Conservation (phyloP, 2,888 invertebrate species). For the Synanthedon vespiformis region DNA sequence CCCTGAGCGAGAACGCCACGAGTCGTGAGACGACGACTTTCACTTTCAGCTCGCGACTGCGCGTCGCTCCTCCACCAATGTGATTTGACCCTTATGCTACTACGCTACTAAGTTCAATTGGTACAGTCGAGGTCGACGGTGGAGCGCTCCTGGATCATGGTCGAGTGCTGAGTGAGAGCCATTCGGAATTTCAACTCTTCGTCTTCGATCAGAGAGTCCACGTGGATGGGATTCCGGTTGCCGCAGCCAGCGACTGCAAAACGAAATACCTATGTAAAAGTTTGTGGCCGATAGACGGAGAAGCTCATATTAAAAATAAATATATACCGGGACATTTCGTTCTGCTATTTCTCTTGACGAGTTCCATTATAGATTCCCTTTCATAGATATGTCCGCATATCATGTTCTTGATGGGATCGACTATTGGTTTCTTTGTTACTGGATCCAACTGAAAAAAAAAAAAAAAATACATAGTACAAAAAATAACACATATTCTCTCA, state of each 20-base stretch:
- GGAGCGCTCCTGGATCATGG: slow-evolving; percentile 37
- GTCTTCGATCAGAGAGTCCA: slow-evolving; percentile 38
- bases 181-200: slow-evolving; percentile 48
- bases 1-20: too few species aligned
- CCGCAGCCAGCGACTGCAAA: slow-evolving; percentile 57
- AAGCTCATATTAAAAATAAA: background rate
- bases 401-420: slow-evolving; percentile 60
- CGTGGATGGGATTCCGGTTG: slow-evolving; percentile 37
- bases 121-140: slow-evolving; percentile 22
- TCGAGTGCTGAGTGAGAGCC: slow-evolving; percentile 39
- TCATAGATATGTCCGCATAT: slow-evolving; percentile 65
- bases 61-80: too few species aligned
- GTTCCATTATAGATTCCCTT: slow-evolving; percentile 42
- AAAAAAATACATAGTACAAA: too few species aligned
- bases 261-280: too few species aligned
- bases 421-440: slow-evolving; percentile 55
- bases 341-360: slow-evolving; percentile 37
- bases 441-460: slow-evolving; percentile 51
- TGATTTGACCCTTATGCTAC: too few species aligned
- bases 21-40: too few species aligned
- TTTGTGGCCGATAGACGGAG: too few species aligned
- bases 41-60: too few species aligned
- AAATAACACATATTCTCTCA: too few species aligned
- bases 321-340: slow-evolving; percentile 50
- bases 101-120: background rate